A percentile compares a stretch with the other conserved stretches of the same genome.
Conservation (phyloP, 1,140 invertebrate species). For the Branchinecta lindahli region DNA sequence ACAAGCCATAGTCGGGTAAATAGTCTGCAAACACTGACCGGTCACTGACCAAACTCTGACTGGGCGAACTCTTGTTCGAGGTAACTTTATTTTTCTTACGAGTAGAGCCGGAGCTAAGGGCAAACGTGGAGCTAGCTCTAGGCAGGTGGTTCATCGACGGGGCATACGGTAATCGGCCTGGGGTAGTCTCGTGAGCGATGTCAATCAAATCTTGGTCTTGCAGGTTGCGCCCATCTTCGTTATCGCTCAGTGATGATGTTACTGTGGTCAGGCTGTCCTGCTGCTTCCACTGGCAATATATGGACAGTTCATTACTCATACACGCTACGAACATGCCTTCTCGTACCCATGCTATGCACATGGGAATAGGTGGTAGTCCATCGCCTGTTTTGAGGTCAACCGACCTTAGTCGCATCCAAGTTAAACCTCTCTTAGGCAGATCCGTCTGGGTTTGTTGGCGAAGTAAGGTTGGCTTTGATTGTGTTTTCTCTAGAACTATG, state of each 20-base stretch:
- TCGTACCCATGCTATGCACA: conserved; percentile 96
- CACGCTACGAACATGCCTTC: conserved; percentile 94
- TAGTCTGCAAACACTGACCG: conserved; percentile 33
- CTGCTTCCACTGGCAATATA: conserved; percentile 93
- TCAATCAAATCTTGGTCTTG: conserved; percentile 14
- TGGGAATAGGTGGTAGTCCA: conserved; percentile 83
- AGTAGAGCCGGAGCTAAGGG: conserved; percentile 14
- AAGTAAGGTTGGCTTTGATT: conserved; percentile 23
- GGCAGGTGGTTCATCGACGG: conserved; percentile 20
- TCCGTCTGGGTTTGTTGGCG: conserved; percentile 22
- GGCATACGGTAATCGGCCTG: conserved; percentile 17
- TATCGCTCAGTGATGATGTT: conserved; percentile 11
- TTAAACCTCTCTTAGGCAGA: conserved; percentile 30
- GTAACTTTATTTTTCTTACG: conserved; percentile 13
- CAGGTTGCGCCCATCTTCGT: conserved; percentile 18
- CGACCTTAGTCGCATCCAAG: conserved; percentile 88
- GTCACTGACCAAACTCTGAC: not conserved
- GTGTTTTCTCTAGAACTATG: conserved; percentile 12
- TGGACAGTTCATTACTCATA: conserved; percentile 99
- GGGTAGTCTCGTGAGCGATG: conserved; percentile 16
- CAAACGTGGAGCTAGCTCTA: conserved; percentile 18
- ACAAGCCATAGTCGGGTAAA: conserved; percentile 84
- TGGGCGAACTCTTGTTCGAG: not conserved
- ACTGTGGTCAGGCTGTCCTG: conserved; percentile 10
- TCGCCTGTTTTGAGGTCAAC: conserved; percentile 87